Base-by-base conservation (phyloP, 2,888 invertebrate genomes). In the Plemyria rubiginata region DNA sequence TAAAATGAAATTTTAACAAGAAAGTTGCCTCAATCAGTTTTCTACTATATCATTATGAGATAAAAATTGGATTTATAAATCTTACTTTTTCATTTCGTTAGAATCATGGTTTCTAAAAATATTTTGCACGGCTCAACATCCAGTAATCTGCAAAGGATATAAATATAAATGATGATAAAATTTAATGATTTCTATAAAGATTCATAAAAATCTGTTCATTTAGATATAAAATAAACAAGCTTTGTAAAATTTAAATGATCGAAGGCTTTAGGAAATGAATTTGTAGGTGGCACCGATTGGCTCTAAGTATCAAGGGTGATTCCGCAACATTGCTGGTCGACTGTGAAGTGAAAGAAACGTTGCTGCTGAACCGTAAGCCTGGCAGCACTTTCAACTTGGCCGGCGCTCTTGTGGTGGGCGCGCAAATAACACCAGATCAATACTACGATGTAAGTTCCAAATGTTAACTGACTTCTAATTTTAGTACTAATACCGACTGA, bases 221-320 rank as follows among this genome's bases (percentile, higher is more conserved):
- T 3, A 22, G 1, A 22, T 22, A 22, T 22, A 22, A 22, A 22
- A 22, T 22, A 2, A 32, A 32, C 7, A 43, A 43, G 13, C 43
- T 8, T 22, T 3, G 22, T 22, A 15, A 43, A 43, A 43, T 13
- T 1, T 8, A 15, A 13, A 57, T 48, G 45, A 32, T 13, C 49
- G 15, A 46, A 36, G 9, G 29, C 8, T 28, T 8, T 55, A 40
- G 29, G 9, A 29, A 49, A 28, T 49, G 40, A 12, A 7, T 45
- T 40, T 65, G 5, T 41, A 96, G 96, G 66, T 98, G 98, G 98
- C 97, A 98, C 85, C 95, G 97, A 46, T 78, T 98, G 68, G 96
- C 96, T 2, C 88, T 98, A 66, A 97, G 97, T 76, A 93, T 98
- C 51, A 97, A 97, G 86, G 96, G 97, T 0, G 94, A 96, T 80